Percentiles rank a stretch among this genome's conserved stretches.
These are phyloP conservation scores for Montipora capricornis DNA, from an alignment of 64 coral and sea anemone genomes.

Conservation along the genomic window DNA sequence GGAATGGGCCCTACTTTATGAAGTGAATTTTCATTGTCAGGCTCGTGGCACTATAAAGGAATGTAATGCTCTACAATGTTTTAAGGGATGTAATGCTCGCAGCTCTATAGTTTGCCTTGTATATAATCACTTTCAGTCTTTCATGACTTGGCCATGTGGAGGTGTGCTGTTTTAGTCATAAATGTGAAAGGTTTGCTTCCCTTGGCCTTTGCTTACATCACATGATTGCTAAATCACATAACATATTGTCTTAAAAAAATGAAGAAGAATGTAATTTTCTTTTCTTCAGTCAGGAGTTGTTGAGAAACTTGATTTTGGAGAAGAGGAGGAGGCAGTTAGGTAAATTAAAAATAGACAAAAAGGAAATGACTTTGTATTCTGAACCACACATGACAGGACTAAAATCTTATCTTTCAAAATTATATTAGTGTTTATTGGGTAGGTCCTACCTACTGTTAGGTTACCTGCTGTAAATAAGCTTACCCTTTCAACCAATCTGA, in stretches of 20 bases:
- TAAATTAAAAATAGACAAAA: slow-evolving; percentile 27
- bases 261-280: not conserved
- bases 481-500: slow-evolving; percentile 1
- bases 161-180: slow-evolving; percentile 7
- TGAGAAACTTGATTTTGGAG: slow-evolving; percentile 7
- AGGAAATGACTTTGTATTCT: slow-evolving; percentile 15
- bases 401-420: slow-evolving; percentile 20
- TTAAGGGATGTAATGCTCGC: not conserved
- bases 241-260: slow-evolving; percentile 1
- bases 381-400: slow-evolving; percentile 10
- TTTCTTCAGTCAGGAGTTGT: slow-evolving; percentile 7
- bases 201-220: not conserved
- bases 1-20: slow-evolving; percentile 1
- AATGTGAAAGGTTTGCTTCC: slow-evolving; percentile 7
- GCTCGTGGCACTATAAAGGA: slow-evolving; percentile 14
- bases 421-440: slow-evolving; percentile 4
- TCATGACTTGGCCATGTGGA: not conserved
- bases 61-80: slow-evolving; percentile 22
- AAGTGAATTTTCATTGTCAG: slow-evolving; percentile 22
- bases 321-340: not conserved
- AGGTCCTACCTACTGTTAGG: slow-evolving; percentile 3
- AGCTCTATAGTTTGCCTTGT: not conserved
- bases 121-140: slow-evolving; percentile 7
- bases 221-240: slow-evolving; percentile 1
- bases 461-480: slow-evolving; percentile 17